Conservation (phyloP, 2,797 vertebrate species). For the Podarcis siculus region DNA sequence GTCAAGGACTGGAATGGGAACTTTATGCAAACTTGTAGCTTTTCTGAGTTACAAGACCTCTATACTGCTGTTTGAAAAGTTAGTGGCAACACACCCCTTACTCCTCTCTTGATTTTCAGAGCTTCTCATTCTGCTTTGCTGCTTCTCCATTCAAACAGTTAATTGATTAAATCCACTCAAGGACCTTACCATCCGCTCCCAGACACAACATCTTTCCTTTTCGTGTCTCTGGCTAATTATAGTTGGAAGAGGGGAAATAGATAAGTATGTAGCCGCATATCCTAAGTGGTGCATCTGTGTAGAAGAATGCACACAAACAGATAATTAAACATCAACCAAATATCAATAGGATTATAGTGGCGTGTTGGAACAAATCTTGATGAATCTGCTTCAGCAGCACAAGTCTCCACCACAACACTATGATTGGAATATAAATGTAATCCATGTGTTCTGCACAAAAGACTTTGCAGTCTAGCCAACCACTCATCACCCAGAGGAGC, state of each 20-base stretch:
- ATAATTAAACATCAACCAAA: slow-evolving; percentile 77
- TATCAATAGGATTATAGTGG: slow-evolving; percentile 75
- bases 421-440: slow-evolving; percentile 71
- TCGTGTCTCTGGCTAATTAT: slow-evolving; percentile 51
- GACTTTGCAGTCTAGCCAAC: slow-evolving; percentile 70
- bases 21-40: background rate
- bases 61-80: background rate
- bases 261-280: slow-evolving; percentile 52
- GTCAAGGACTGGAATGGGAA: no score
- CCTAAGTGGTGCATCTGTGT: slow-evolving; percentile 52
- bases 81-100: slow-evolving; percentile 31
- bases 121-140: slow-evolving; percentile 10
- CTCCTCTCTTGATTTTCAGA: slow-evolving; percentile 35
- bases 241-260: slow-evolving; percentile 48
- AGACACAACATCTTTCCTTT: slow-evolving; percentile 41
- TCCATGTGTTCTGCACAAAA: slow-evolving; percentile 61
- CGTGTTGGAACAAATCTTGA: slow-evolving; percentile 76
- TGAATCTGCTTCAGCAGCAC: slow-evolving; percentile 74
- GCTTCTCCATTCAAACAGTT: slow-evolving; percentile 36
- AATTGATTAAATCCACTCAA: slow-evolving; percentile 59
- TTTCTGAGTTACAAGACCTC: background rate
- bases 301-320: slow-evolving; percentile 70
- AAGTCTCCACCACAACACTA: slow-evolving; percentile 52
- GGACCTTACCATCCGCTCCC: slow-evolving; percentile 45
- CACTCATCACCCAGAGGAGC: slow-evolving; percentile 63